Percentiles rank a stretch among this genome's conserved stretches.
Evolutionary conservation across 2,888 invertebrate species (phyloP).

Genomic region (Pycnomerus fuliginosus): DNA sequence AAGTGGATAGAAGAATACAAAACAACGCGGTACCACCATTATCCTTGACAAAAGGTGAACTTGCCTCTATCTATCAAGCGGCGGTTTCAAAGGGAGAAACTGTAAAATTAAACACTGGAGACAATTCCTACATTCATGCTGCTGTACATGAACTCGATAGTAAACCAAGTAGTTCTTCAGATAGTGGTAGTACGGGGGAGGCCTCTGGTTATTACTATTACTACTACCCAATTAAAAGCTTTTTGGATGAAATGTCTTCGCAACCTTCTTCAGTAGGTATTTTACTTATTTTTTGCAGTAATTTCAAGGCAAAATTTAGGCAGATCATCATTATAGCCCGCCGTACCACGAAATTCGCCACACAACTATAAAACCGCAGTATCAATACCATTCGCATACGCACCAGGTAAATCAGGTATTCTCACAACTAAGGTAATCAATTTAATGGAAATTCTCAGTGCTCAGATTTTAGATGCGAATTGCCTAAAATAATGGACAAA

Average conservation of each 20-base stretch:
- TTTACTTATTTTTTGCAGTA: not conserved
- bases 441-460: too few species aligned
- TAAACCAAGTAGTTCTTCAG: too few species aligned
- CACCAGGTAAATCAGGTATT: slow-evolving; percentile 45
- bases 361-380: slow-evolving; percentile 30
- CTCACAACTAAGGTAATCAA: too few species aligned
- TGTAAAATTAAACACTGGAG: slow-evolving; percentile 42
- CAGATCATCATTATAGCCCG: slow-evolving; percentile 11
- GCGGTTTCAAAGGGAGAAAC: slow-evolving; percentile 50
- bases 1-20: slow-evolving; percentile 27
- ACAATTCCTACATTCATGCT: slow-evolving; percentile 40
- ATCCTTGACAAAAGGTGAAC: slow-evolving; percentile 47
- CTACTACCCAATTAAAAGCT: slow-evolving; percentile 57
- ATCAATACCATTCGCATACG: slow-evolving; percentile 42
- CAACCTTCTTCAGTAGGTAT: slow-evolving; percentile 32
- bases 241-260: slow-evolving; percentile 50
- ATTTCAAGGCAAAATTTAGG: slow-evolving; percentile 14
- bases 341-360: slow-evolving; percentile 5
- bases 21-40: slow-evolving; percentile 34
- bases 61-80: slow-evolving; percentile 54
- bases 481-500: too few species aligned
- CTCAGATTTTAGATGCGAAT: too few species aligned
- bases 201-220: slow-evolving; percentile 55
- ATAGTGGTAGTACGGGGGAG: slow-evolving; percentile 19
- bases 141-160: slow-evolving; percentile 48